These are phyloP conservation scores for Scaptodrosophila lebanonensis DNA, from an alignment of 1,140 invertebrate genomes.

Conservation along the genomic window DNA sequence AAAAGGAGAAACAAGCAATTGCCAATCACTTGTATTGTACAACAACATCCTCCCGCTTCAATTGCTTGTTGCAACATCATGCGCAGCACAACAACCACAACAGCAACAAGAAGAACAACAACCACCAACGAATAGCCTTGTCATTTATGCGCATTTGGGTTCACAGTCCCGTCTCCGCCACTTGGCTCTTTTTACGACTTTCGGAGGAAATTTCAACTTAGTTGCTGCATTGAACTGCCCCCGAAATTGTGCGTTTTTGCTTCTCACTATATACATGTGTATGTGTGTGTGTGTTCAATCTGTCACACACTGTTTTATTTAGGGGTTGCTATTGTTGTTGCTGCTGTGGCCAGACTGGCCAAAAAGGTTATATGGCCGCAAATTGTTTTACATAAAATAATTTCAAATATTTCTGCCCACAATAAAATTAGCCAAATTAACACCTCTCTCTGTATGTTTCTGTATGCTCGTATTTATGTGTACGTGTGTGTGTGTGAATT, in stretches of 20 bases:
- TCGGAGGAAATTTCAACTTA: conserved; percentile 31
- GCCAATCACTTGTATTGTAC: conserved; percentile 48
- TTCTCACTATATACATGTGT: no score
- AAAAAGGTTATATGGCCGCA: conserved; percentile 39
- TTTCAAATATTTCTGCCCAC: conserved; percentile 66
- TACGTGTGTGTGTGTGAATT: background rate
- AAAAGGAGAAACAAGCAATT: conserved; percentile 36
- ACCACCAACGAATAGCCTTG: conserved; percentile 37
- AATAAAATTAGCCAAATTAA: conserved; percentile 75
- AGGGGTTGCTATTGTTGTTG: conserved; percentile 12
- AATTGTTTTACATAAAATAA: conserved; percentile 68
- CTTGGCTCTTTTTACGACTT: conserved; percentile 43
- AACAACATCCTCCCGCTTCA: conserved; percentile 14
- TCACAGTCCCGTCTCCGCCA: no score
- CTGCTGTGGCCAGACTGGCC: no score
- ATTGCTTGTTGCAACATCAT: conserved; percentile 32
- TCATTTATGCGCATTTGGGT: conserved; percentile 55
- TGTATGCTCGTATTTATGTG: no score
- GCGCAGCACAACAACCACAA: background rate
- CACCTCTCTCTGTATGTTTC: conserved; percentile 37
- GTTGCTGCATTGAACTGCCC: conserved; percentile 5
- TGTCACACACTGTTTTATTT: conserved; percentile 45
- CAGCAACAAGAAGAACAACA: background rate
- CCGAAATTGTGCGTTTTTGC: no score
- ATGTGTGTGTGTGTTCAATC: no score